Percentiles rank a stretch among this genome's conserved stretches.
phyloP scores from a whole-genome alignment of 1,140 invertebrate species.

The Drosophila kikkawai region DNA sequence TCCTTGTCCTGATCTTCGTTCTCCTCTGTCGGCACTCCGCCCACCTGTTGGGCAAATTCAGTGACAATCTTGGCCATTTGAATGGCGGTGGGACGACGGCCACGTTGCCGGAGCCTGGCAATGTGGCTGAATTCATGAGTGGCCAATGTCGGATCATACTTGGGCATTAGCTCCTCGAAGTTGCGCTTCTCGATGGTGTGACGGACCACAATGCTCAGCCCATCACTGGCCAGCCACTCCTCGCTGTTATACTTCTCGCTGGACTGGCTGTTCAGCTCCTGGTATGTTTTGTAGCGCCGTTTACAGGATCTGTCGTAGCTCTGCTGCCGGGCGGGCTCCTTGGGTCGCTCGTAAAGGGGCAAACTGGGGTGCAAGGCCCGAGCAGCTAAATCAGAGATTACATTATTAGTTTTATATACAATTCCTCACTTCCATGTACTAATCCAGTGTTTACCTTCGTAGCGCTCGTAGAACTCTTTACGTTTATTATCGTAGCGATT shows the following conservation, averaged over 20 bases:
- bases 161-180: not conserved
- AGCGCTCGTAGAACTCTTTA: conserved; percentile 25
- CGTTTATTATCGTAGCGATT: conserved; percentile 35
- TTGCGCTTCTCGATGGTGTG: conserved; percentile 11
- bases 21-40: not conserved
- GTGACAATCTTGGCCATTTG: conserved; percentile 14
- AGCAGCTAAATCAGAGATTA: conserved; percentile 8
- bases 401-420: not conserved
- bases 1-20: not conserved
- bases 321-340: not conserved
- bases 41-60: conserved; percentile 32
- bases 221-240: conserved; percentile 21
- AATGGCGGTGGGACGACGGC: conserved; percentile 13
- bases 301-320: not conserved
- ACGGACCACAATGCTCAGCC: conserved; percentile 18
- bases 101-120: conserved; percentile 1
- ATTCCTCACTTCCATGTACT: too few species aligned
- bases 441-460: conserved; percentile 26
- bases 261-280: not conserved
- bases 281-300: conserved; percentile 1
- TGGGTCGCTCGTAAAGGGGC: conserved; percentile 16
- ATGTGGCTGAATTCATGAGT: conserved; percentile 38
- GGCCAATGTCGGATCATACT: conserved; percentile 12
- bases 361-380: conserved; percentile 15
- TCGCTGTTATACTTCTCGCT: conserved; percentile 9